Evolutionary conservation across 2,888 invertebrate species (phyloP), one percentile per base, ranked within the genome.

Genomic region (Drepanosiphum platanoidis): DNA sequence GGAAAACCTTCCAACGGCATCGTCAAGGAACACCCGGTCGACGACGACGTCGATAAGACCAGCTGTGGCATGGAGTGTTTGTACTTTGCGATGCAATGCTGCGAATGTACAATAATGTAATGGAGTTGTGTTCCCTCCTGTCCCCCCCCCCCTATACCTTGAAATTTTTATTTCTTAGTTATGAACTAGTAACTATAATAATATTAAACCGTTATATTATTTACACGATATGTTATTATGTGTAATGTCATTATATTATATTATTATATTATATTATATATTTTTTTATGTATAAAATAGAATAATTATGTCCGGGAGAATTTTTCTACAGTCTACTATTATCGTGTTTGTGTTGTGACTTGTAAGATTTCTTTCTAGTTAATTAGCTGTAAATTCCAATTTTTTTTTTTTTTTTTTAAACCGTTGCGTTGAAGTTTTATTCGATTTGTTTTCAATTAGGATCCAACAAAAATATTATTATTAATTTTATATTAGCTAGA

Each of bases 41-140:
- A 84, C 39, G 84, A 84, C 1, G 84, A 84, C 32, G 18, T 52
- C 7, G 77, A 84, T 15, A 66, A 22, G 22, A 66, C 84, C n/a
- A 84, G 84, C 58, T 84, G 84, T 46, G 84, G 84, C 3, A 84
- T 84, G 84, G 84, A 84, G n/a, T 84, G 84, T 13, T 70, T 84
- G 36, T 84, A 84, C 52, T 84, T 77, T 84, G 58, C 84, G 8
- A 84, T 84, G 84, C 84, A 84, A 30, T 84, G 84, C 30, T 84
- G 84, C 13, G 84, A 84, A 68, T 84, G 84, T 84, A 30, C 84
- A 68, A 84, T 84, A 39, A 84, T 84, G 84, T 84, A 68, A 68
- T 30, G 36, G 36, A 8, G 2, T 18, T 8, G 64, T 64, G 11
- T 61, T 46, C n/a, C n/a, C n/a, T n/a, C n/a, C n/a, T n/a, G n/a